A percentile compares a stretch with the other conserved stretches of the same genome.
Evolutionary conservation across 2,888 invertebrate genomes (phyloP).

Genomic region (Chaetogeoica ovagalla): DNA sequence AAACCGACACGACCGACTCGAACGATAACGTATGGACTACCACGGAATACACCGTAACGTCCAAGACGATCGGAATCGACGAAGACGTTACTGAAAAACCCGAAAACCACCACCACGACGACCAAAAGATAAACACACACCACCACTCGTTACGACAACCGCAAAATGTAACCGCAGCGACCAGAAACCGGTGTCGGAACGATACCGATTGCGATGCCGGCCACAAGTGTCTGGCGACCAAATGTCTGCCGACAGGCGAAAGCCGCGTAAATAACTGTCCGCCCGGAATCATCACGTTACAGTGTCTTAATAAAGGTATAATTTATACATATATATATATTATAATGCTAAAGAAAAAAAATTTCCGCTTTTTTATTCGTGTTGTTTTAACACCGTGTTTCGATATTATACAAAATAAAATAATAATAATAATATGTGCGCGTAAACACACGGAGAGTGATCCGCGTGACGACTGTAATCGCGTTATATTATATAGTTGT

Average conservation of each 20-base stretch:
- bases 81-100: background rate
- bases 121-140: background rate
- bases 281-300: slow-evolving; percentile 49
- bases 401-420: too few species aligned
- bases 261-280: slow-evolving; percentile 50
- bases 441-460: too few species aligned
- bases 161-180: slow-evolving; percentile 20
- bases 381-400: slow-evolving; percentile 17
- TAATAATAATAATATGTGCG: too few species aligned
- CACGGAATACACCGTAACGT: slow-evolving; percentile 38
- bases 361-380: slow-evolving; percentile 19
- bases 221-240: slow-evolving; percentile 50
- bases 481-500: background rate
- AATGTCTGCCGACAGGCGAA: slow-evolving; percentile 46
- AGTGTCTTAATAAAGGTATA: slow-evolving; percentile 50
- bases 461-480: too few species aligned
- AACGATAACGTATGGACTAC: slow-evolving; percentile 18
- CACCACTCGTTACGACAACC: background rate
- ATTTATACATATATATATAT: slow-evolving; percentile 17
- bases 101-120: background rate
- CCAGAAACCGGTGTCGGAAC: slow-evolving; percentile 46
- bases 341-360: background rate
- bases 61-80: slow-evolving; percentile 25
- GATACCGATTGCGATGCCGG: slow-evolving; percentile 47
- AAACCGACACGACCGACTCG: slow-evolving; percentile 8